These are phyloP conservation scores for Synaphobranchus kaupii DNA, from an alignment of 2,797 vertebrate species.

Conservation along the genomic window DNA sequence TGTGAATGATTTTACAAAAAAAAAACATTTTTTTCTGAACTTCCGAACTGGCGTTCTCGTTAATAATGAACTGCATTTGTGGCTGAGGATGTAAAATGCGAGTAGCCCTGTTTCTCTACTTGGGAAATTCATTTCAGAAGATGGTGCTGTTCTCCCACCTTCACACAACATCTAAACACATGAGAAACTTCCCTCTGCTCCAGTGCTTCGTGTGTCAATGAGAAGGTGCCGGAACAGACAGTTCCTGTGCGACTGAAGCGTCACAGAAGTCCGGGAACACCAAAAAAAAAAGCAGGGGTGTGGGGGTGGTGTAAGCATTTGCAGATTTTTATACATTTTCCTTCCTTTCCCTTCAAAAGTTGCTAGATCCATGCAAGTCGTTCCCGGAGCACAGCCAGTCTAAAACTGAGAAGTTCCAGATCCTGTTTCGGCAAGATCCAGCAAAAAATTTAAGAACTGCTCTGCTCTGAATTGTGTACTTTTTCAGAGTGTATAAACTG, in stretches of 20 bases:
- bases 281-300: too few relatives aligned
- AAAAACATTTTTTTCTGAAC: neutral
- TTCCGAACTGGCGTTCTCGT: neutral
- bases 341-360: constrained; percentile 5
- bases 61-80: neutral
- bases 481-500: neutral
- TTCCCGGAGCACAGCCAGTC: neutral
- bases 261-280: too few relatives aligned
- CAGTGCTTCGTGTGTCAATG: neutral
- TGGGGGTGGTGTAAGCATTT: neutral
- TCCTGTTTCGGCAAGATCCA: neutral
- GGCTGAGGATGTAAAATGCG: neutral
- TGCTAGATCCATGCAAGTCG: constrained; percentile 31
- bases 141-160: constrained; percentile 7
- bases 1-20: neutral
- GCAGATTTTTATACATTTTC: neutral
- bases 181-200: neutral
- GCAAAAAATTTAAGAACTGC: neutral
- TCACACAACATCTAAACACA: neutral
- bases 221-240: neutral
- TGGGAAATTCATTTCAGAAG: constrained; percentile 1
- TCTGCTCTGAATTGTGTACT: neutral
- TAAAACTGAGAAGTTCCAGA: neutral
- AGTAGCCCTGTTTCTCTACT: neutral
- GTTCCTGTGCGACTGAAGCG: too few relatives aligned